Base-by-base conservation (phyloP, 2,888 invertebrate species). In the Encarsia formosa region DNA sequence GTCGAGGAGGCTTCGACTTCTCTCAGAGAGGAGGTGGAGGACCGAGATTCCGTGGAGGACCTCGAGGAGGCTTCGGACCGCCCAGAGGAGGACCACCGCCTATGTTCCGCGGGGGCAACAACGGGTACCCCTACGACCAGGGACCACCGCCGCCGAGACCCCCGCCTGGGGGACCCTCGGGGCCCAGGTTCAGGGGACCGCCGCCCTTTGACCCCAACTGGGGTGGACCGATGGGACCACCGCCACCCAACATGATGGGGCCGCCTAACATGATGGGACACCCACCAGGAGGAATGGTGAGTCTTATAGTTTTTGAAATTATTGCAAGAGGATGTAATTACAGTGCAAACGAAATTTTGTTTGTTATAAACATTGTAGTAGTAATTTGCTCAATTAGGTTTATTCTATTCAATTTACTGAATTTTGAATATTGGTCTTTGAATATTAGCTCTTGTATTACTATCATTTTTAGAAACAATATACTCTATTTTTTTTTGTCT, bases 201-300 rank as follows among this genome's bases (percentile, higher is more conserved):
- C 81, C 83, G 8, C 81, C 77, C 9, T 82, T 79, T 65, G 82
- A 82, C 64, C 85, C 84, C 15, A 87, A 84, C 69, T 88, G 87
- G 86, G n/a, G n/a, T n/a, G 85, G 84, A 13, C 83, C 83, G 77
- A 83, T 23, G 82, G 77, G 75, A 49, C 78, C 77, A 35, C 74
- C 73, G 2, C 57, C 57, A 16, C 77, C 76, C 2, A 73, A 72
- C 48, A 65, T 68, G 58, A 83, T 23, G 82, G 76, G 74, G 31
- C 77, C 78, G 35, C 77, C 76, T 8, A 73, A 72, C 51, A 65
- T 68, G 57, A 70, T 70, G 70, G 62, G 63, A 23, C 64, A 63
- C 22, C 63, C 76, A 4, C 63, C 76, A 5, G 71, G 71, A 49
- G 65, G 69, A 46, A 73, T 73, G 70, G 74, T 53, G 47, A 34